Evolutionary conservation across 1,140 invertebrate genomes (phyloP).

Genomic region (Cyclargus thomasi): DNA sequence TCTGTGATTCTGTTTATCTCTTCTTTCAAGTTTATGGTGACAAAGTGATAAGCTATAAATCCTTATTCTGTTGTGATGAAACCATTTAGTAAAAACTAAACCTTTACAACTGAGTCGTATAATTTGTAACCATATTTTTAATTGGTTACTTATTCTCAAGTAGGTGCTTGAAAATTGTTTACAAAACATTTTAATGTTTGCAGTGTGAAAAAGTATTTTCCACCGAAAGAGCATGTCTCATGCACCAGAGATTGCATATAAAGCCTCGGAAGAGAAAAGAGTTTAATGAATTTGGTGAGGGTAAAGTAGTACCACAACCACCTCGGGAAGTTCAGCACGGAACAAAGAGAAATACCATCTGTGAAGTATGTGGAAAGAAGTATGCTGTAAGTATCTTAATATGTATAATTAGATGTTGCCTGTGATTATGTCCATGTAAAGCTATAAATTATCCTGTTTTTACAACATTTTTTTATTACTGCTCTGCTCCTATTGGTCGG

Average conservation of each 20-base stretch:
- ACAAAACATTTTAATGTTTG: constrained; percentile 6
- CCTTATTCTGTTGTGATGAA: too few relatives aligned
- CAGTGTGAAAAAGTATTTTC: constrained; percentile 39
- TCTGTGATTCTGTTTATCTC: neutral
- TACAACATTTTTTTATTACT: too few relatives aligned
- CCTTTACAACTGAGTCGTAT: neutral
- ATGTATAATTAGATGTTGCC: neutral
- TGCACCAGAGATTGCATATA: constrained; percentile 32
- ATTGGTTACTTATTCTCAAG: neutral
- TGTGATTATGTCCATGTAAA: too few relatives aligned
- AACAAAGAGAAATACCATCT: constrained; percentile 40
- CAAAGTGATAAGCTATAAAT: neutral
- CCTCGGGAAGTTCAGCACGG: too few relatives aligned
- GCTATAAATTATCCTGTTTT: too few relatives aligned
- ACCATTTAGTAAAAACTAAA: neutral
- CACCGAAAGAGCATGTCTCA: constrained; percentile 34
- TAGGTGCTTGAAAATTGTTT: neutral
- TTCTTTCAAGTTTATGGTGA: too few relatives aligned
- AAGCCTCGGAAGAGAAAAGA: constrained; percentile 5
- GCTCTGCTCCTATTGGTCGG: too few relatives aligned
- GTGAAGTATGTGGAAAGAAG: constrained; percentile 54
- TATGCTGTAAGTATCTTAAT: constrained; percentile 43
- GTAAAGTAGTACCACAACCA: constrained; percentile 8
- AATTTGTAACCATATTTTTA: neutral
- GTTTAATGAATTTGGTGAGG: constrained; percentile 16